These are phyloP conservation scores for Aegypius monachus DNA, from an alignment of 2,113 vertebrate species.

Conservation along the genomic window DNA sequence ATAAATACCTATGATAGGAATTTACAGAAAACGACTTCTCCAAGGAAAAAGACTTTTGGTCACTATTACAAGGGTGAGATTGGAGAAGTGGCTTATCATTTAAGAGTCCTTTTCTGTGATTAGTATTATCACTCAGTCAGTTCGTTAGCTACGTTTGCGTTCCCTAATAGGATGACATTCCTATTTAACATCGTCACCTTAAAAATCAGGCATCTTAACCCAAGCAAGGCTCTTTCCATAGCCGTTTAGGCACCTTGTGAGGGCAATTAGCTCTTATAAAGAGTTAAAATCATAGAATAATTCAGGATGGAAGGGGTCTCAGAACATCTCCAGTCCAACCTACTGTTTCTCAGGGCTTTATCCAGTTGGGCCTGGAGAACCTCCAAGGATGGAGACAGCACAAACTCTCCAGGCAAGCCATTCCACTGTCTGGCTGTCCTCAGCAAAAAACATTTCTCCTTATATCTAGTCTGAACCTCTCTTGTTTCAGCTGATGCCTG, in stretches of 20 bases:
- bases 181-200: neutral
- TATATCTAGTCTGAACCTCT: neutral
- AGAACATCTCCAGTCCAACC: neutral
- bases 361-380: neutral
- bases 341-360: neutral
- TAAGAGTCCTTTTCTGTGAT: neutral
- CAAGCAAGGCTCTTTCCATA: neutral
- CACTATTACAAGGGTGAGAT: neutral
- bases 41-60: neutral
- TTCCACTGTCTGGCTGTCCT: neutral
- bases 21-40: neutral
- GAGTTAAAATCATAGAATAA: neutral
- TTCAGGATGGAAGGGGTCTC: neutral
- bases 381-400: neutral
- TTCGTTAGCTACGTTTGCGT: accelerated
- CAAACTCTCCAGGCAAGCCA: neutral
- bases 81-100: neutral
- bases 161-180: neutral
- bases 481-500: neutral
- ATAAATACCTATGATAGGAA: neutral
- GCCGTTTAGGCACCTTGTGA: neutral
- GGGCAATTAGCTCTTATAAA: neutral
- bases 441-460: neutral
- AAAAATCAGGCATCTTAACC: neutral
- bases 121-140: neutral